Base-by-base conservation (phyloP, 2,797 vertebrate species). In the Eurystomus glaucurus region DNA sequence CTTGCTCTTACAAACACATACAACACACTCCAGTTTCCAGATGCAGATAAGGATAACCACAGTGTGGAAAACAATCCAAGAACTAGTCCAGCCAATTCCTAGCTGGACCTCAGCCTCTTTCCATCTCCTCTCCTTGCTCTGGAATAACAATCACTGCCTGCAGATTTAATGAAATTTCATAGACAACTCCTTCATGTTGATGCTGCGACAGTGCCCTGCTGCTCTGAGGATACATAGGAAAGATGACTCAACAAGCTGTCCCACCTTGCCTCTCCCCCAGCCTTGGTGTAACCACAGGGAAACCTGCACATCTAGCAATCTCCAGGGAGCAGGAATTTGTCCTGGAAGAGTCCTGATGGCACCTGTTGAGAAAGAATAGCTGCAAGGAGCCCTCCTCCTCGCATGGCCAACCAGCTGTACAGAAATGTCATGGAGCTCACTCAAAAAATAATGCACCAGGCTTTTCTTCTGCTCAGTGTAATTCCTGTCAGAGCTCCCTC, bases 41-140 rank as follows among this genome's bases (percentile, higher is more conserved):
- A 95, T 97, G 95, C 86, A 97, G 95, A 97, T 96, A 97, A 97
- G 92, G 95, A 93, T 93, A 97, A 96, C 93, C 94, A 96, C 92
- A 91, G 86, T 0, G 4, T 35, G 88, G 88, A 96, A 97, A 97
- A 94, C 87, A 93, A 61, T 94, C 95, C 97, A 97, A 96, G 77
- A 96, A 62, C 74, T 88, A 75, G 81, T 90, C 88, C 88, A 90
- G 94, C 95, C 96, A 97, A 78, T 48, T 95, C 68, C 50, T 81
- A 81, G 86, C 93, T 96, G 96, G 94, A 97, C 86, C 54, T 93
- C 89, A 86, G 93, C 94, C 96, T 91, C 94, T 94, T 95, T 93
- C 96, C 92, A 90, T 93, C 95, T 93, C 78, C 68, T 95, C 43
- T 90, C 45, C 69, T 83, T 61, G 61, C 88, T 91, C 91, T 95